Evolutionary conservation across 2,888 invertebrate species (phyloP), one percentile per base, ranked within the genome.

Genomic region (Incurvaria masculella): DNA sequence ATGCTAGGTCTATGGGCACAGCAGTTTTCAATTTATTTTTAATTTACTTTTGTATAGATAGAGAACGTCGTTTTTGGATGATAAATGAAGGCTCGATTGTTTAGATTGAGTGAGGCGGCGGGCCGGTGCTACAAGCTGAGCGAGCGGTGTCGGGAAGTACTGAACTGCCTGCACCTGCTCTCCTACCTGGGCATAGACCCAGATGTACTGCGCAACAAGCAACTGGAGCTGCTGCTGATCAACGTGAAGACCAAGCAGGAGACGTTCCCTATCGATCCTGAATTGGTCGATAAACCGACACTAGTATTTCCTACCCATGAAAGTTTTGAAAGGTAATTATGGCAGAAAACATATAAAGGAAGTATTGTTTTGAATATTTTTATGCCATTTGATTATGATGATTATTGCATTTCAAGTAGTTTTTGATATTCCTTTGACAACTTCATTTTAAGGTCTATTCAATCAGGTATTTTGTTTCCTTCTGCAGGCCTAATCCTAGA

Each of bases 181-280:
- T 76, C 73, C 68, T 79, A 75, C 53, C 60, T 79, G 4, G 79
- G 80, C 2, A 68, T 72, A 10, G 62, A 72, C 51, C 68, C 65
- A 39, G 62, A 55, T 14, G 53, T 66, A 1, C 66, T 80, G 43
- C 62, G 70, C 46, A 74, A 79, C 0, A 72, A 69, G 46, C 66
- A 59, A 19, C 57, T 79, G 14, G 78, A 79, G 51, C 53, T 70
- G 1, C 58, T 63, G 21, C 62, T 75, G 2, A 57, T 78, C 1
- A 58, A 70, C 52, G 66, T 72, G 47, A 72, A 71, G 55, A 60
- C 57, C 14, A 59, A 62, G 2, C 59, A 55, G 14, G 75, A 79
- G 52, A 66, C 65, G 0, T 79, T 66, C 53, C 79, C 79, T 0
- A 54, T 73, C 10, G 63, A 65, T 42, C 64, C 65, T 44, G 49